phyloP scores from a whole-genome alignment of 2,113 vertebrate genomes.

The Hyperopisus bebe region DNA sequence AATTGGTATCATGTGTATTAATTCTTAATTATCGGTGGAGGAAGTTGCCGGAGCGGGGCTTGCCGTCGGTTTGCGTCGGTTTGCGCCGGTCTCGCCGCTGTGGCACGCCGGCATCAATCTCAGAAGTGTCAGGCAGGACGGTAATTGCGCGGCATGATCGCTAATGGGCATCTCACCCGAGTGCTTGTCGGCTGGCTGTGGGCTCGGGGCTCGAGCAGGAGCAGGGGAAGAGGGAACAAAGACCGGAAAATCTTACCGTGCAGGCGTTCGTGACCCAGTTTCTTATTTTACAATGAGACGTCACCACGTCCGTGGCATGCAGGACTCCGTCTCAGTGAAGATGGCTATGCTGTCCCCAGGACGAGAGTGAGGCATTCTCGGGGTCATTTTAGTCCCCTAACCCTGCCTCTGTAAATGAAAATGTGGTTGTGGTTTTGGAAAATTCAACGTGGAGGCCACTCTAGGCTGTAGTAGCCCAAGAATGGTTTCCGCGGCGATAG shows the following conservation, averaged over 20 bases:
- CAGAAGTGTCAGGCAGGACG: slow-evolving; percentile 21
- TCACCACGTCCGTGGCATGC: slow-evolving; percentile 16
- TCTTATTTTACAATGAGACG: slow-evolving; percentile 20
- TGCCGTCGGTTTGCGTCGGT: slow-evolving; percentile 62
- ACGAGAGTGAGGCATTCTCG: neutral
- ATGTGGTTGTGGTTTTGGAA: neutral
- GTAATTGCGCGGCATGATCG: slow-evolving; percentile 40
- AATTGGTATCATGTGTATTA: slow-evolving; percentile 49
- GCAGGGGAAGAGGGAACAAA: neutral
- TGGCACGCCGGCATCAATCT: slow-evolving; percentile 43
- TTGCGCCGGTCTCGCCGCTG: slow-evolving; percentile 38
- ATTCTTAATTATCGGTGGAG: slow-evolving; percentile 50
- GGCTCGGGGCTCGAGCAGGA: slow-evolving; percentile 9
- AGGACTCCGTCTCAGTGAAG: neutral
- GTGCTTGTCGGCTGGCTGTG: slow-evolving; percentile 11
- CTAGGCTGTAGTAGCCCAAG: neutral
- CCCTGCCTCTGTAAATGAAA: neutral
- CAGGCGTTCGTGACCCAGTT: slow-evolving; percentile 16
- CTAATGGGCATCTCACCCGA: slow-evolving; percentile 45
- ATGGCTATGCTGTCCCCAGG: slow-evolving; percentile 26
- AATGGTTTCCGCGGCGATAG: neutral
- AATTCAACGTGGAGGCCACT: neutral
- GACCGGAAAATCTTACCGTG: neutral
- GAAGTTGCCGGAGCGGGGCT: slow-evolving; percentile 37
- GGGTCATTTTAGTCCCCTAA: neutral